Evolutionary conservation across 2,888 invertebrate genomes (phyloP).

Genomic region (Drosophila quinaria): DNA sequence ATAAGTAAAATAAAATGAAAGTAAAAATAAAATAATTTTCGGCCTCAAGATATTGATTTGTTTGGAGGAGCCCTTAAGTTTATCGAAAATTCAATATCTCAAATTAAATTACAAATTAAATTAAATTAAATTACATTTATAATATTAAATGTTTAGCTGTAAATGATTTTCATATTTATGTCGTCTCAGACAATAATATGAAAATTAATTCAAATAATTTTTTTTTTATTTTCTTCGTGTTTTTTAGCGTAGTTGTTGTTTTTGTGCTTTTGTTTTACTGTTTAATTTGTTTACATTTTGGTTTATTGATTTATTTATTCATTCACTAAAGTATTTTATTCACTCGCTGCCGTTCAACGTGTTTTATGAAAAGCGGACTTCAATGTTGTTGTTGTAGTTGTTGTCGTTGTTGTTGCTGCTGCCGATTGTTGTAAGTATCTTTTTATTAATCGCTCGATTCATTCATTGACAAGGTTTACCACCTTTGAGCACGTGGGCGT

Average conservation of each 20-base stretch:
- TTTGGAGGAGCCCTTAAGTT: too few relatives aligned
- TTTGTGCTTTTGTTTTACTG: constrained; percentile 55
- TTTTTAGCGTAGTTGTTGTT: constrained; percentile 6
- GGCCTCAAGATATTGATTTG: too few relatives aligned
- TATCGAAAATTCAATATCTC: too few relatives aligned
- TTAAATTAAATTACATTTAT: too few relatives aligned
- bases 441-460: constrained; percentile 46
- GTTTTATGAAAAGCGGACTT: constrained; percentile 33
- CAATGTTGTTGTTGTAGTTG: constrained; percentile 22
- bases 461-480: constrained; percentile 59
- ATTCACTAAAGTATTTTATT: constrained; percentile 72
- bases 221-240: constrained; percentile 15
- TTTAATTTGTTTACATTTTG: constrained; percentile 70
- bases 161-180: constrained; percentile 33
- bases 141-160: constrained; percentile 15
- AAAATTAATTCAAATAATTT: constrained; percentile 31
- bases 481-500: constrained; percentile 47
- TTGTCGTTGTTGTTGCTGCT: constrained; percentile 8
- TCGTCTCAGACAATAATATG: constrained; percentile 29
- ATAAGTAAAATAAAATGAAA: too few relatives aligned
- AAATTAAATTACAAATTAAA: too few relatives aligned
- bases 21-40: too few relatives aligned
- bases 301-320: constrained; percentile 76
- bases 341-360: constrained; percentile 53
- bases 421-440: constrained; percentile 27